Percentiles rank a stretch among this genome's conserved stretches.
phyloP scores from a whole-genome alignment of 1,140 invertebrate genomes.

The Diuraphis noxia region DNA sequence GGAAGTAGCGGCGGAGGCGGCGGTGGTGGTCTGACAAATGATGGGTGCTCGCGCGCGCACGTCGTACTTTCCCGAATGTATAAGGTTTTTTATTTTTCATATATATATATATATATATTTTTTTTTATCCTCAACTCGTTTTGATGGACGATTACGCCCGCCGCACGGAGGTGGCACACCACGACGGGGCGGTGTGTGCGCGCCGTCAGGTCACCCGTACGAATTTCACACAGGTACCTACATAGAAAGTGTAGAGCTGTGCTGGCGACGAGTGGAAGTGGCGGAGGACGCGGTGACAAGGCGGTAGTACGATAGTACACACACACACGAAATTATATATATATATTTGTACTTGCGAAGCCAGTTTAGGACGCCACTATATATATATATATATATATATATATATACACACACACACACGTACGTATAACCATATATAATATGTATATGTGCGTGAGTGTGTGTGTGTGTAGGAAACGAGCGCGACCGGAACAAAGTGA shows the following conservation, averaged over 20 bases:
- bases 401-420: no score
- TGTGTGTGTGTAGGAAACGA: neutral
- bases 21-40: slow-evolving; percentile 22
- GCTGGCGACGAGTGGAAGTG: neutral
- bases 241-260: neutral
- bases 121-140: slow-evolving; percentile 19
- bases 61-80: slow-evolving; percentile 1
- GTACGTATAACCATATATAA: no score
- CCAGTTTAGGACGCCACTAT: neutral
- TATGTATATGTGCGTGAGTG: neutral
- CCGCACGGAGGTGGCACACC: neutral
- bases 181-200: neutral
- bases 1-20: neutral
- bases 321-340: neutral
- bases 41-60: slow-evolving; percentile 17
- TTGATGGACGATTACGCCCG: slow-evolving; percentile 48
- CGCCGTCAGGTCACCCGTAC: neutral
- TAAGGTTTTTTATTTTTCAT: slow-evolving; percentile 25
- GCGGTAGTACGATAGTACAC: neutral
- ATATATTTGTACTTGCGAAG: neutral
- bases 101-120: slow-evolving; percentile 3
- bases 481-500: slow-evolving; percentile 32
- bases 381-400: neutral
- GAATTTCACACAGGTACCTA: neutral
- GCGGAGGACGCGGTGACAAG: neutral